A percentile compares a stretch with the other conserved stretches of the same genome.
These are phyloP conservation scores for Keiferia lycopersicella DNA, from an alignment of 2,888 invertebrate genomes.

Conservation along the genomic window DNA sequence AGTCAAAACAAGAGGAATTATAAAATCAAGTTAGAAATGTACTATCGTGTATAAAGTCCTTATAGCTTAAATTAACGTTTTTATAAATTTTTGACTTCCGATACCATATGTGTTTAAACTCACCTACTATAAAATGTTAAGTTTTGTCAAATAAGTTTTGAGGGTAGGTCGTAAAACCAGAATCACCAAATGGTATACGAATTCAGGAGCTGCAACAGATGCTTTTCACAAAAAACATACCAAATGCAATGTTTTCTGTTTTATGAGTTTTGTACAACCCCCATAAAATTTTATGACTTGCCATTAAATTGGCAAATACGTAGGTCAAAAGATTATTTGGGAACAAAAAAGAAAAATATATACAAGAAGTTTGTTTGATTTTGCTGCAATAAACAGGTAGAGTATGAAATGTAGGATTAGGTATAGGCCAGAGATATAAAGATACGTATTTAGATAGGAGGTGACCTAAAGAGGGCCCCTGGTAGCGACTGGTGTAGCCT, in stretches of 20 bases:
- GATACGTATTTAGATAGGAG: too few relatives aligned
- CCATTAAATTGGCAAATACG: conserved; percentile 10
- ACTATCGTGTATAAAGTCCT: too few relatives aligned
- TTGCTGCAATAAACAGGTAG: too few relatives aligned
- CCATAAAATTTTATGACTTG: conserved; percentile 12
- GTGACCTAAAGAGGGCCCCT: too few relatives aligned
- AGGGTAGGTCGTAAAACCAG: conserved; percentile 4
- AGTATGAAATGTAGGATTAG: too few relatives aligned
- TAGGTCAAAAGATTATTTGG: not conserved
- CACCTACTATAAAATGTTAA: conserved; percentile 31
- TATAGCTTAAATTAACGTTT: not conserved
- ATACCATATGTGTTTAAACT: not conserved
- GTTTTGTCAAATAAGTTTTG: not conserved
- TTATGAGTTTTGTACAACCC: conserved; percentile 7
- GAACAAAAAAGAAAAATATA: not conserved
- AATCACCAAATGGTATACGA: conserved; percentile 3
- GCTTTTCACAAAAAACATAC: conserved; percentile 7
- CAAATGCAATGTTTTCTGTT: conserved; percentile 6
- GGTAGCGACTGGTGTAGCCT: too few relatives aligned
- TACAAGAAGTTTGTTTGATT: too few relatives aligned
- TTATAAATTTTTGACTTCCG: not conserved
- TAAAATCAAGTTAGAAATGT: too few relatives aligned
- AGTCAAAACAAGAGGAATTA: too few relatives aligned
- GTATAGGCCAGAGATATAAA: too few relatives aligned
- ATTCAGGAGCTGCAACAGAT: conserved; percentile 8